A percentile compares a stretch with the other conserved stretches of the same genome.
phyloP scores from a whole-genome alignment of 2,797 vertebrate genomes.

The Melopsittacus undulatus region DNA sequence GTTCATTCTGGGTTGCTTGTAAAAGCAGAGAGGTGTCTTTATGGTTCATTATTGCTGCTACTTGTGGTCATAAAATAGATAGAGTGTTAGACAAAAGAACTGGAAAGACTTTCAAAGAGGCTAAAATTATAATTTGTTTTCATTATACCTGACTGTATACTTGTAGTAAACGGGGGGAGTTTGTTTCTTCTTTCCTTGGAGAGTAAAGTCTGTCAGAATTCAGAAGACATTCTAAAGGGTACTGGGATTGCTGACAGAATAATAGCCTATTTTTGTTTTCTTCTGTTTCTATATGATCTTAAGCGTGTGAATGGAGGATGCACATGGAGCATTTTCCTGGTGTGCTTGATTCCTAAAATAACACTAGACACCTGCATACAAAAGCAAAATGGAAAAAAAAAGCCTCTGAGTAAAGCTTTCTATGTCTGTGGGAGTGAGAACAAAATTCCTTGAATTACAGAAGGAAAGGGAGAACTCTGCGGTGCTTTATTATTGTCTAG shows the following conservation, averaged over 20 bases:
- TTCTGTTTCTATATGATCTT: background rate
- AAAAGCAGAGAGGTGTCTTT: background rate
- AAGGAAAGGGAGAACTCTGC: slow-evolving; percentile 21
- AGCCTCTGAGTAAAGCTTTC: slow-evolving; percentile 46
- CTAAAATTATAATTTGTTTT: background rate
- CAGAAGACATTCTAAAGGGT: background rate
- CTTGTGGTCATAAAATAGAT: background rate
- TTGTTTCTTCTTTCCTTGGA: background rate
- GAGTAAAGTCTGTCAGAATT: background rate
- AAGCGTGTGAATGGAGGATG: background rate
- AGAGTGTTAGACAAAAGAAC: background rate
- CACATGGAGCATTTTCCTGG: slow-evolving; percentile 1
- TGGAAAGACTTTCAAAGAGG: background rate
- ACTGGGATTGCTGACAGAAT: background rate
- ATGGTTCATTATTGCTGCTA: background rate
- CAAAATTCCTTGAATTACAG: slow-evolving; percentile 34
- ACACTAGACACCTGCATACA: slow-evolving; percentile 36
- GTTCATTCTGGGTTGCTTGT: background rate
- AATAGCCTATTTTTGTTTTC: background rate
- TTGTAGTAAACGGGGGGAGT: background rate
- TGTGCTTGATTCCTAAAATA: slow-evolving; percentile 47
- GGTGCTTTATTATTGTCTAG: slow-evolving; percentile 52
- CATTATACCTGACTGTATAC: background rate
- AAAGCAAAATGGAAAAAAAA: slow-evolving; percentile 48
- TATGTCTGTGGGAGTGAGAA: background rate